Percentiles rank a stretch among this genome's conserved stretches.
Conservation (phyloP, 2,888 invertebrate species). For the Cheilosia grossa region DNA sequence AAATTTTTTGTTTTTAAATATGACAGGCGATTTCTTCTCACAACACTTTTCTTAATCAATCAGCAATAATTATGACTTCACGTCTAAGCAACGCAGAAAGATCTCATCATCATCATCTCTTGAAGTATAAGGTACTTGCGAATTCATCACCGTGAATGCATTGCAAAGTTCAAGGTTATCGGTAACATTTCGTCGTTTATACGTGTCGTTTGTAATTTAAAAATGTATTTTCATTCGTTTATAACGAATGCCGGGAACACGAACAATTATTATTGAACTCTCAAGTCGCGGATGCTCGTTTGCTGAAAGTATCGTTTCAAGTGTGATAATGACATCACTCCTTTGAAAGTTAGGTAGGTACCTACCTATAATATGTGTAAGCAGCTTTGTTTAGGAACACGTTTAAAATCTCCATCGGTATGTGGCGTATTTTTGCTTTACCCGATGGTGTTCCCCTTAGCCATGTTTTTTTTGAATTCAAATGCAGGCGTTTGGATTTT, state of each 20-base stretch:
- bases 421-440: neutral
- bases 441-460: neutral
- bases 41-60: constrained; percentile 10
- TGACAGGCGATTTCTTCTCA: neutral
- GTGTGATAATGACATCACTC: constrained; percentile 58
- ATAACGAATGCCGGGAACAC: constrained; percentile 27
- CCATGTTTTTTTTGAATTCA: neutral
- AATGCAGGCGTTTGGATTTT: constrained; percentile 1
- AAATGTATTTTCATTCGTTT: constrained; percentile 5
- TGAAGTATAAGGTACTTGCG: constrained; percentile 10
- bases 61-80: constrained; percentile 5
- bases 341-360: neutral
- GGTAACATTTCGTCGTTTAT: constrained; percentile 14
- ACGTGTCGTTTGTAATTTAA: constrained; percentile 2
- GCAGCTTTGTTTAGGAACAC: constrained; percentile 7
- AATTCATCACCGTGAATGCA: constrained; percentile 57
- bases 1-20: neutral
- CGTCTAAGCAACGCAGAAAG: neutral
- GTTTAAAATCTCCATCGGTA: constrained; percentile 20
- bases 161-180: constrained; percentile 61
- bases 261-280: constrained; percentile 43
- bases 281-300: constrained; percentile 45
- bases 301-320: constrained; percentile 2
- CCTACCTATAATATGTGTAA: neutral
- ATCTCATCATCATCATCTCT: constrained; percentile 4